phyloP scores from a whole-genome alignment of 2,797 vertebrate species.

The Gouania willdenowi region DNA sequence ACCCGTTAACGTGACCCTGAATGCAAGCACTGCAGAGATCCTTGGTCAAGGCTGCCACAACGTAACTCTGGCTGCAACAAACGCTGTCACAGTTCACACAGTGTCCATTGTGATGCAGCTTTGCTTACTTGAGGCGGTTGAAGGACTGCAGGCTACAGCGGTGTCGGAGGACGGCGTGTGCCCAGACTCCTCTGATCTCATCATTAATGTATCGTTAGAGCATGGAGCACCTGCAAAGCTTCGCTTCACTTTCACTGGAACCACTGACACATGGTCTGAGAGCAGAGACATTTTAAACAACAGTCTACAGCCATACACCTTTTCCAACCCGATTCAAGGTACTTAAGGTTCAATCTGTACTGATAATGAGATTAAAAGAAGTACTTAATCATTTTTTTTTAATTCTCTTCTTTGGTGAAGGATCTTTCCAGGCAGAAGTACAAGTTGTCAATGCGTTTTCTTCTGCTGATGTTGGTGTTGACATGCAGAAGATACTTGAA shows the following conservation, averaged over 20 bases:
- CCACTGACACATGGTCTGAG: constrained; percentile 61
- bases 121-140: constrained; percentile 77
- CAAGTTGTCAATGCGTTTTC: constrained; percentile 79
- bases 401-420: constrained; percentile 57
- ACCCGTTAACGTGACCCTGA: constrained; percentile 81
- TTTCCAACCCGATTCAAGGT: constrained; percentile 79
- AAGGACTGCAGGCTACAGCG: constrained; percentile 74
- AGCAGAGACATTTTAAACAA: constrained; percentile 58
- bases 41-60: constrained; percentile 78
- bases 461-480: constrained; percentile 72
- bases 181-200: constrained; percentile 70
- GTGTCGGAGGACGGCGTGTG: constrained; percentile 56
- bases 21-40: constrained; percentile 45
- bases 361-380: no score
- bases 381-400: no score
- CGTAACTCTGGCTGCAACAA: constrained; percentile 77
- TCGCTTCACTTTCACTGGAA: constrained; percentile 72
- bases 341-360: constrained; percentile 9
- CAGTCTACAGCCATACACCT: constrained; percentile 43
- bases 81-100: constrained; percentile 27
- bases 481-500: constrained; percentile 73
- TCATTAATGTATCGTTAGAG: constrained; percentile 75
- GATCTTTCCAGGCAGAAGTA: constrained; percentile 73
- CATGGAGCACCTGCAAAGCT: constrained; percentile 76
- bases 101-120: constrained; percentile 65